These are phyloP conservation scores for Apantesis nais DNA, from an alignment of 2,888 invertebrate genomes.

Conservation along the genomic window DNA sequence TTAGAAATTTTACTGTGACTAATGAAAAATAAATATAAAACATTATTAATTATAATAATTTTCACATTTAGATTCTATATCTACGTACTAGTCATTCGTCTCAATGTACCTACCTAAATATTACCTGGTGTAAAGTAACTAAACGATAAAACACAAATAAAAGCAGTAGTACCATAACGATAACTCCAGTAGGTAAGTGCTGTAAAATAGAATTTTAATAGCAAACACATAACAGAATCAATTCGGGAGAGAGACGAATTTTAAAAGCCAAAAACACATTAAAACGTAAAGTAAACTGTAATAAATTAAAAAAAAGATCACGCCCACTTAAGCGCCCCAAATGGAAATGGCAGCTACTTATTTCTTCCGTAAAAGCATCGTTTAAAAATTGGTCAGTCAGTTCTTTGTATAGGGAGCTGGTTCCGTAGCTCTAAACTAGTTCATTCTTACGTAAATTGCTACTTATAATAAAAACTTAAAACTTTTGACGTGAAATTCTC, in stretches of 20 bases:
- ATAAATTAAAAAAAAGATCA: constrained; percentile 69
- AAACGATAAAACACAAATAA: constrained; percentile 28
- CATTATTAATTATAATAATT: not conserved
- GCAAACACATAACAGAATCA: constrained; percentile 46
- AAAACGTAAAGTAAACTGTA: constrained; percentile 62
- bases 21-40: not conserved
- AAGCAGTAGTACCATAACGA: constrained; percentile 34
- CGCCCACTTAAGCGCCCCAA: constrained; percentile 71
- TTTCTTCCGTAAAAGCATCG: constrained; percentile 75
- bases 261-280: constrained; percentile 69
- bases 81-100: not conserved
- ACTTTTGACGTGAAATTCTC: constrained; percentile 6
- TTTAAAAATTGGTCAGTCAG: constrained; percentile 69
- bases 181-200: constrained; percentile 26
- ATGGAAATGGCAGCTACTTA: constrained; percentile 71
- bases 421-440: constrained; percentile 34
- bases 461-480: constrained; percentile 10
- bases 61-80: not conserved
- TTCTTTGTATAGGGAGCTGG: constrained; percentile 29
- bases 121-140: not conserved
- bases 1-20: not conserved
- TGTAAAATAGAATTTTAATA: constrained; percentile 44
- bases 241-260: constrained; percentile 55
- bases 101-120: no score
- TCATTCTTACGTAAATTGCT: constrained; percentile 5